A percentile compares a stretch with the other conserved stretches of the same genome.
Evolutionary conservation across 1,140 invertebrate species (phyloP).

Genomic region (Saccostrea echinata): DNA sequence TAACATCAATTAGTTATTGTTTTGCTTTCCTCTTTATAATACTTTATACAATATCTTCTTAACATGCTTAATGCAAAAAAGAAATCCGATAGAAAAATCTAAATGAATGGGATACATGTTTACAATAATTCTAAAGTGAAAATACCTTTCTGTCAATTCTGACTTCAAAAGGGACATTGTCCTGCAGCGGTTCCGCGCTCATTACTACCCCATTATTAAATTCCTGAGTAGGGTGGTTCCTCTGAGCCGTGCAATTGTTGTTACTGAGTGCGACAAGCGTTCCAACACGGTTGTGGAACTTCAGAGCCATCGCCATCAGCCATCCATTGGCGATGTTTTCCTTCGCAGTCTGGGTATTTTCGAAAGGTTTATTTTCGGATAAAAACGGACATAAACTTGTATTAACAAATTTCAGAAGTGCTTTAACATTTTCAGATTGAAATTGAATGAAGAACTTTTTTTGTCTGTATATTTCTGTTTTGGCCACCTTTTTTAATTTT

Average conservation of each 20-base stretch:
- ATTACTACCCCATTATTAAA: slow-evolving; percentile 94
- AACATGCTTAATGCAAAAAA: no score
- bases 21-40: not conserved
- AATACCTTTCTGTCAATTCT: slow-evolving; percentile 92
- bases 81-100: no score
- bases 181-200: slow-evolving; percentile 88
- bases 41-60: not conserved
- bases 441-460: no score
- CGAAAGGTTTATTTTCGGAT: not conserved
- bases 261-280: slow-evolving; percentile 89
- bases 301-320: slow-evolving; percentile 57
- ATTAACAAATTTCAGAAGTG: not conserved
- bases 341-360: not conserved
- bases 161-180: slow-evolving; percentile 93
- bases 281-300: slow-evolving; percentile 90
- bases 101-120: no score
- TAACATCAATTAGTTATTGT: not conserved
- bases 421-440: no score
- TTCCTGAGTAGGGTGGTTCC: slow-evolving; percentile 83
- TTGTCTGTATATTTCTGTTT: no score
- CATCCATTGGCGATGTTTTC: not conserved
- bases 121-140: no score
- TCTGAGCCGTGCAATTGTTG: slow-evolving; percentile 89
- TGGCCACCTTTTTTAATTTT: not conserved
- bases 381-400: slow-evolving; percentile 1